Evolutionary conservation across 2,888 invertebrate genomes (phyloP).

Genomic region (Deilephila elpenor): DNA sequence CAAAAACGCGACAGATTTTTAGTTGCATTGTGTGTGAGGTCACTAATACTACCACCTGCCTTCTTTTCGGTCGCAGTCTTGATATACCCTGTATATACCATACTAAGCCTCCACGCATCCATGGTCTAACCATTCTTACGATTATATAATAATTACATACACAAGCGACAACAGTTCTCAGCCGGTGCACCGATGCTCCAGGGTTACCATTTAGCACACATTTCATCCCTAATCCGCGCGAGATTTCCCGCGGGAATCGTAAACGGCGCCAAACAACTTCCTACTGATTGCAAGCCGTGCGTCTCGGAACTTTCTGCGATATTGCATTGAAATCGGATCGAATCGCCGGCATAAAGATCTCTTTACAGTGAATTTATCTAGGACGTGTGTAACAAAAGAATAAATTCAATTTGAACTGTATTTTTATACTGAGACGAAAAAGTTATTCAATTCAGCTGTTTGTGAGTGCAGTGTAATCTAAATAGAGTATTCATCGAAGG

Average conservation of each 20-base stretch:
- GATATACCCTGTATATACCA: too few species aligned
- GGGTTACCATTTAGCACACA: not conserved
- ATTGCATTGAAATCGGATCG: not conserved
- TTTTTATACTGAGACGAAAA: too few species aligned
- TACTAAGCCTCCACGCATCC: too few species aligned
- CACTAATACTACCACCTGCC: too few species aligned
- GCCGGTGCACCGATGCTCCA: not conserved
- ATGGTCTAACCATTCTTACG: not conserved
- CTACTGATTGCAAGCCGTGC: slow-evolving; percentile 11
- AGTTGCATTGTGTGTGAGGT: too few species aligned
- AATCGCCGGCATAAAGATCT: not conserved
- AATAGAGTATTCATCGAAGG: too few species aligned
- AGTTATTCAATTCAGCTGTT: too few species aligned
- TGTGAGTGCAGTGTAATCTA: too few species aligned
- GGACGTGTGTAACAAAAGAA: not conserved
- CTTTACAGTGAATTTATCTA: not conserved
- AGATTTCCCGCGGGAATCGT: slow-evolving; percentile 26
- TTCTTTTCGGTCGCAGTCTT: too few species aligned
- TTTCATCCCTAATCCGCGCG: slow-evolving; percentile 34
- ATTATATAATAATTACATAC: not conserved
- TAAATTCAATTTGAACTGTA: not conserved
- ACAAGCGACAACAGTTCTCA: not conserved
- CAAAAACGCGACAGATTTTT: too few species aligned
- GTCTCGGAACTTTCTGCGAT: not conserved
- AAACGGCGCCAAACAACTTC: slow-evolving; percentile 8